Conservation (phyloP, 2,797 vertebrate genomes). For the Myoxocephalus aenaeus region DNA sequence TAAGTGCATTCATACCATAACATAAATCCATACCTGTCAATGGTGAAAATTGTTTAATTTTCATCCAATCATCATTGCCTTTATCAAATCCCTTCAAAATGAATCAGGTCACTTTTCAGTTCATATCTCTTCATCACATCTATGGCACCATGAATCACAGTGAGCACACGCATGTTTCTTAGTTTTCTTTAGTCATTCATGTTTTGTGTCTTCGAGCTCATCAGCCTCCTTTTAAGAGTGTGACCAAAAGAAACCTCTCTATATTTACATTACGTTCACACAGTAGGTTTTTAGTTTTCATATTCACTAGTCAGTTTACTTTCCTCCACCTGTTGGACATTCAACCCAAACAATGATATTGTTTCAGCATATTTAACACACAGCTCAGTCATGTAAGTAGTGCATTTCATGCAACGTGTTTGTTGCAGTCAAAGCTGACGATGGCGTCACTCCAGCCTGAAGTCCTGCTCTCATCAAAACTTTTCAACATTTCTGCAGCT, state of each 20-base stretch:
- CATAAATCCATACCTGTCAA: background rate
- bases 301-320: background rate
- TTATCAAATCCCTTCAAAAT: background rate
- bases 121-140: background rate
- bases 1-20: background rate
- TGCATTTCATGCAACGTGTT: slow-evolving; percentile 49
- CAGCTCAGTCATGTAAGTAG: slow-evolving; percentile 43
- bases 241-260: background rate
- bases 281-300: background rate
- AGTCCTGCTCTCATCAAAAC: slow-evolving; percentile 47
- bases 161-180: background rate
- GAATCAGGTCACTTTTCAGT: background rate
- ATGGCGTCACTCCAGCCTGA: slow-evolving; percentile 32
- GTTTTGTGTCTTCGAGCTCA: background rate
- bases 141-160: background rate
- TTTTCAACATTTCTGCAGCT: slow-evolving; percentile 62
- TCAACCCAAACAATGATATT: slow-evolving; percentile 40
- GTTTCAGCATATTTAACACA: slow-evolving; percentile 44
- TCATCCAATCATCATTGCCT: background rate
- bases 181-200: background rate
- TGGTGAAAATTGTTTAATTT: background rate
- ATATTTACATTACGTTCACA: background rate
- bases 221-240: background rate
- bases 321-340: slow-evolving; percentile 8
- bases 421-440: slow-evolving; percentile 29